These are phyloP conservation scores for Petrocephalus sullivani DNA, from an alignment of 2,797 vertebrate genomes.

Conservation along the genomic window DNA sequence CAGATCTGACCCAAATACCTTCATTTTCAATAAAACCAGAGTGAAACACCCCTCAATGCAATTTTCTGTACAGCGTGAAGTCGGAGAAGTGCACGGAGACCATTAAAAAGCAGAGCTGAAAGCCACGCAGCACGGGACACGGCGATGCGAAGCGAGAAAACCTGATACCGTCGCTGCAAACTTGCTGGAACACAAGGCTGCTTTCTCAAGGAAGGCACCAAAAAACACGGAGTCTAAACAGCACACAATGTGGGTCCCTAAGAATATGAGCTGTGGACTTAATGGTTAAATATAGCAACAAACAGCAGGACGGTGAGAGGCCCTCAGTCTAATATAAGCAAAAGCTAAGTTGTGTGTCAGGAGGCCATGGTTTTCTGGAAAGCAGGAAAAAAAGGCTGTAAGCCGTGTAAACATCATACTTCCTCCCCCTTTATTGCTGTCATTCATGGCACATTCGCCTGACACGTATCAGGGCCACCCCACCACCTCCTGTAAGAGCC, in stretches of 20 bases:
- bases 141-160: neutral
- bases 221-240: conserved; percentile 7
- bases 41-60: neutral
- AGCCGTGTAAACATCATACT: neutral
- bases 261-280: conserved; percentile 8
- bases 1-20: neutral
- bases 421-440: conserved; percentile 10
- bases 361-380: neutral
- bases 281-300: conserved; percentile 15
- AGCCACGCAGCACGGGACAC: neutral
- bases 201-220: neutral
- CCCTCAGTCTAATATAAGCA: neutral
- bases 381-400: neutral
- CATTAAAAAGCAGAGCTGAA: neutral
- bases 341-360: neutral
- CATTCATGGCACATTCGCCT: neutral
- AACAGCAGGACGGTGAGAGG: conserved; percentile 4
- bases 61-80: conserved; percentile 9
- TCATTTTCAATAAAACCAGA: conserved; percentile 43
- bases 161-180: neutral
- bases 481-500: neutral
- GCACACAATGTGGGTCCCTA: neutral
- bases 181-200: neutral
- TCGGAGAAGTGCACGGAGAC: neutral
- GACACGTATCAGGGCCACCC: neutral